Evolutionary conservation across 1,140 invertebrate genomes (phyloP), one percentile per base, ranked within the genome.

Genomic region (Zeugodacus cucurbitae): DNA sequence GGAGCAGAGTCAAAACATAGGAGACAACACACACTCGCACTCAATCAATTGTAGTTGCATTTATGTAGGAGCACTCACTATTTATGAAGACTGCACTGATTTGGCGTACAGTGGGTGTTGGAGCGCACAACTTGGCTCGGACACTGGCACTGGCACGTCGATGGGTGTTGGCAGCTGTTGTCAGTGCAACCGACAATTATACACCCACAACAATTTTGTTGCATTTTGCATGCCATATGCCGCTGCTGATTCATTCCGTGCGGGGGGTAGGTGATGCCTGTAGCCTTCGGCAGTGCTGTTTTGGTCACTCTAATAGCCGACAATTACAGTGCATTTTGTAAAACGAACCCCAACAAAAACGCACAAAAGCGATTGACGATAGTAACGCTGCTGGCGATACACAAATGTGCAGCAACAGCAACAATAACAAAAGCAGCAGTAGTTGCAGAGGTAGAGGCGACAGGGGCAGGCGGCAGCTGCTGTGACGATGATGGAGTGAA

Each of bases 251-350:
- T 44, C 37, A 20, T 32, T n/a, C n/a, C 10, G 20, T 3, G 34
- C 34, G 34, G 20, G 10, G 34, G 20, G 70, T 44, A 22, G 17
- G 34, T 48, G 37, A 34, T 37, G 41, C 41, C 20, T 44, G 41
- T n/a, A n/a, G 41, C 74, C 74, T 82, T 82, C 44, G 74, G 74
- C 74, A 82, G 29, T 82, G 41, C n/a, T 82, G 74, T 82, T 82
- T 82, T 82, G 74, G 74, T 26, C 74, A 82, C 41, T 82, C 74
- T 82, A 82, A 82, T 82, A 82, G 74, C 74, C 74, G 74, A 82
- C 74, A 82, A 82, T 82, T 82, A 82, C 74, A 82, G 41, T 82
- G 74, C 74, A 82, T 82, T 82, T 82, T 82, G 74, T 48, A 82
- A 82, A 82, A 82, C 74, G 74, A 82, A 82, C 41, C 74, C 29